phyloP scores from a whole-genome alignment of 2,113 vertebrate species.

The Spea multiplicata region DNA sequence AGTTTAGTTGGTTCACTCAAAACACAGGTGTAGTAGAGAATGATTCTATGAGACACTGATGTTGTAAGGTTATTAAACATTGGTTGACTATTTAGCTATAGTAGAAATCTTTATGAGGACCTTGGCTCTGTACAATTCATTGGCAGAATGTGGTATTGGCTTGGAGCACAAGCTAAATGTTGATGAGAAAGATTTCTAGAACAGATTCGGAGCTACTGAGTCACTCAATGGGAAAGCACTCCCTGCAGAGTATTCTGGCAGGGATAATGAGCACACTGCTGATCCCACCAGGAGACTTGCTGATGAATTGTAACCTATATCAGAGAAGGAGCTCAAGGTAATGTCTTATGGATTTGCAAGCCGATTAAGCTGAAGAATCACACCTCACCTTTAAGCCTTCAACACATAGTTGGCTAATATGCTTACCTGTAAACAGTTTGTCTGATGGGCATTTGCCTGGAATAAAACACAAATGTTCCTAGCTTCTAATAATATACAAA shows the following conservation, averaged over 20 bases:
- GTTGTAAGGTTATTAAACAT: too few species aligned
- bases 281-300: background rate
- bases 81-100: too few species aligned
- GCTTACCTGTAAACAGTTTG: too few species aligned
- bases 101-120: too few species aligned
- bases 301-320: background rate
- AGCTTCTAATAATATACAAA: too few species aligned
- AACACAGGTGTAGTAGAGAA: too few species aligned
- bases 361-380: background rate
- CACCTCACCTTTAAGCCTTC: background rate
- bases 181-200: conserved; percentile 8
- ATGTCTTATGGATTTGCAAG: background rate
- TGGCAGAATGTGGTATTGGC: conserved; percentile 2
- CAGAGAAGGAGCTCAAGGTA: conserved; percentile 1
- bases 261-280: background rate
- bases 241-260: conserved; percentile 7
- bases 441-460: too few species aligned
- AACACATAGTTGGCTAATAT: background rate
- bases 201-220: background rate
- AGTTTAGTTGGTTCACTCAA: too few species aligned
- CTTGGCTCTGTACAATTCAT: background rate
- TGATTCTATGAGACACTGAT: too few species aligned
- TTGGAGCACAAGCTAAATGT: conserved; percentile 18
- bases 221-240: background rate
- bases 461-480: too few species aligned